Base-by-base conservation (phyloP, 2,888 invertebrate species). In the Lasioglossum pauxillum region DNA sequence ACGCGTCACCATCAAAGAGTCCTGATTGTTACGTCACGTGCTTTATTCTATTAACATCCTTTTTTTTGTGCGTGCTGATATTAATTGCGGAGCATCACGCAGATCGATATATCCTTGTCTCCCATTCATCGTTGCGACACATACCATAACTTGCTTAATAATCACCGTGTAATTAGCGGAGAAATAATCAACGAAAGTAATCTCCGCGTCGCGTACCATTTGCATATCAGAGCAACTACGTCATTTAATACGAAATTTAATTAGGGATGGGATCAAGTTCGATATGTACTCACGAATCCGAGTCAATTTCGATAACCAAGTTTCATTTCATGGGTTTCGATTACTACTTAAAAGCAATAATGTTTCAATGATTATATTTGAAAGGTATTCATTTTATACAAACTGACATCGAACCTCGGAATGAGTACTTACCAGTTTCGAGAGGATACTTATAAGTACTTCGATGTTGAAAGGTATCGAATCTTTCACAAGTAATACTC, bases 21-120 rank as follows among this genome's bases (percentile, higher is more conserved):
- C 41, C 79, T 77, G 79, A 23, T 85, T 75, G 78, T 90, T 90
- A 84, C 80, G 83, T 82, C 88, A 87, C 78, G 67, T 12, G 71
- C 81, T 80, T 85, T 84, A 86, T 80, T 64, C 84, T 78, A 64
- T 81, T 88, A 88, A 80, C 80, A 80, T 81, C 53, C 74, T 71
- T 77, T 75, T 46, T 72, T 78, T 44, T 44, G 4, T 49, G 38
- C 80, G 53, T 67, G 71, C 44, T 38, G 44, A 46, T 75, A 82
- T 80, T 78, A 87, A 85, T 87, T 76, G 60, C 41, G 16, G 31
- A 19, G 38, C 44, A 57, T 73, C 75, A 49, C 41, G 57, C 75
- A 10, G 38, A 79, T 78, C 82, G 71, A 80, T 72, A 31, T 57
- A 74, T 69, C 35, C 16, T 35, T 44, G 27, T 35, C 57, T 7